phyloP scores from a whole-genome alignment of 2,113 vertebrate genomes.

The Hippocampus guttulatus region DNA sequence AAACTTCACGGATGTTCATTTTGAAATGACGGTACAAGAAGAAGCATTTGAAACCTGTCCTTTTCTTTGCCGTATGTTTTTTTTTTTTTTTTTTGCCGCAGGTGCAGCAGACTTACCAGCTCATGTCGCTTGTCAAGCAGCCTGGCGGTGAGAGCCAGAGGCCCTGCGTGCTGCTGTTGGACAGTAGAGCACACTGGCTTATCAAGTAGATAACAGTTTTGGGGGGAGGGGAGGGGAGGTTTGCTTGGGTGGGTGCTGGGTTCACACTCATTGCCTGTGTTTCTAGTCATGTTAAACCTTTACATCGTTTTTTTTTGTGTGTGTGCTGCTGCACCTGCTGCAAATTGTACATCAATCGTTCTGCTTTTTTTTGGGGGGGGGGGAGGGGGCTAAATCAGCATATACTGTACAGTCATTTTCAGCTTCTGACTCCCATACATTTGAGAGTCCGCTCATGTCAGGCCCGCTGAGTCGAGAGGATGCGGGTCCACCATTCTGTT shows the following conservation, averaged over 20 bases:
- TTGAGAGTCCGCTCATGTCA: neutral
- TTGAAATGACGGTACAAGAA: neutral
- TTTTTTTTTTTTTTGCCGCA: neutral
- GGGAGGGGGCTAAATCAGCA: neutral
- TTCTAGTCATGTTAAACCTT: constrained; percentile 28
- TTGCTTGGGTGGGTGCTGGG: constrained; percentile 30
- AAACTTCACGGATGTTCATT: neutral
- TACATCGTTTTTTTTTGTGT: constrained; percentile 9
- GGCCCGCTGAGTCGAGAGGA: neutral
- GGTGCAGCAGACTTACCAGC: constrained; percentile 44
- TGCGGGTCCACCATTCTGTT: neutral
- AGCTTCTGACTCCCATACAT: neutral
- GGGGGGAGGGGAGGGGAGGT: constrained; percentile 4
- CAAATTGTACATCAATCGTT: neutral
- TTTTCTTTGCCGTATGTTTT: neutral
- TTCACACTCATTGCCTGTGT: constrained; percentile 25
- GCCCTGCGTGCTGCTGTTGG: constrained; percentile 19
- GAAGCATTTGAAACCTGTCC: neutral
- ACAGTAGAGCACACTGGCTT: constrained; percentile 38
- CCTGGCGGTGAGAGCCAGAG: constrained; percentile 2
- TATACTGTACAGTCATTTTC: neutral
- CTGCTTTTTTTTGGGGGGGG: neutral
- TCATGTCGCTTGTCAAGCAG: constrained; percentile 9
- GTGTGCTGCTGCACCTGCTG: neutral
- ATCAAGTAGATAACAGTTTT: constrained; percentile 47